Conservation (phyloP, 1,140 invertebrate species). For the Drosophila ambigua region DNA sequence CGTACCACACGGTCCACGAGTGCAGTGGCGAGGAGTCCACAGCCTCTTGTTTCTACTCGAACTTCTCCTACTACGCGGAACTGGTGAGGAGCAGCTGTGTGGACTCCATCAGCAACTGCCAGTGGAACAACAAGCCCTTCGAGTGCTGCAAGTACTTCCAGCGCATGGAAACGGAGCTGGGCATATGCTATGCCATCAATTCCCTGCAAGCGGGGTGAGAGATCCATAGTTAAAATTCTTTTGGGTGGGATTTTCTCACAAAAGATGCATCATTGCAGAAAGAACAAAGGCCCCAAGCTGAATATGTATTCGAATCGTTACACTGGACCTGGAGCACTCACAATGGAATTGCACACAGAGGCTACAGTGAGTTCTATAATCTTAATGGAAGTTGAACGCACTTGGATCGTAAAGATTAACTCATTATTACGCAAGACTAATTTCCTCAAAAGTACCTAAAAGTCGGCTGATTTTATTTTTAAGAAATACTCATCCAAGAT, state of each 20-base stretch:
- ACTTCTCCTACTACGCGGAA: slow-evolving; percentile 86
- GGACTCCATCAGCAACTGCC: slow-evolving; percentile 86
- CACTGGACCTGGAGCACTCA: slow-evolving; percentile 85
- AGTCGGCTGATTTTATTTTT: no score
- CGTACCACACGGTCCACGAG: slow-evolving; percentile 87
- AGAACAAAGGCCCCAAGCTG: slow-evolving; percentile 51
- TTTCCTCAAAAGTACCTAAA: background rate
- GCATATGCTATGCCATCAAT: slow-evolving; percentile 87
- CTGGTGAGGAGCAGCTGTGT: slow-evolving; percentile 86
- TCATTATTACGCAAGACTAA: background rate
- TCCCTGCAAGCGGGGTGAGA: slow-evolving; percentile 85
- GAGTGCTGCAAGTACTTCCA: slow-evolving; percentile 88
- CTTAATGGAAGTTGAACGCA: background rate
- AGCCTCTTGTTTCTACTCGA: slow-evolving; percentile 85
- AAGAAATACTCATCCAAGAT: no score
- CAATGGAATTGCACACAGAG: slow-evolving; percentile 85
- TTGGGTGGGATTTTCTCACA: background rate
- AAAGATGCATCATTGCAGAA: slow-evolving; percentile 31
- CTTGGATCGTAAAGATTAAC: background rate
- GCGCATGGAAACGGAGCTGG: slow-evolving; percentile 87
- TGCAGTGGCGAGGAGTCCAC: slow-evolving; percentile 85
- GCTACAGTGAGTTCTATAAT: slow-evolving; percentile 84
- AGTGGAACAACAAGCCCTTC: slow-evolving; percentile 87
- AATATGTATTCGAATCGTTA: slow-evolving; percentile 84
- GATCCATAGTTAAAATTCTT: background rate